Conservation (phyloP, 2,888 invertebrate genomes). For the Pachymerium ferrugineum region DNA sequence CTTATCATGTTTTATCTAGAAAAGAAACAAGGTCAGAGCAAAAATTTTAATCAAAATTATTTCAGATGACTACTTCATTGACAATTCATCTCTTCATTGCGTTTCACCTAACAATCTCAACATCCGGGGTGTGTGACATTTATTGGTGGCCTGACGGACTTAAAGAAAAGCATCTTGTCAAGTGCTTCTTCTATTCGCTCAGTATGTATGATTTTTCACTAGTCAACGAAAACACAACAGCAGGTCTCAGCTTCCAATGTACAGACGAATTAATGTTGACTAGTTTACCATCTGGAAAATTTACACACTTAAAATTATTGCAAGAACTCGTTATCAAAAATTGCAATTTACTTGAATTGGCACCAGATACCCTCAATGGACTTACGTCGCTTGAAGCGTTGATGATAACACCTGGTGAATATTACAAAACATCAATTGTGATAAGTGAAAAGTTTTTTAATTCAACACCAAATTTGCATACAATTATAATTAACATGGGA, state of each 20-base stretch:
- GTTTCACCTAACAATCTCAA: too few species aligned
- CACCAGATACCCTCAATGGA: not conserved
- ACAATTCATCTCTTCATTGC: too few species aligned
- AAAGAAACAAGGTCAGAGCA: too few species aligned
- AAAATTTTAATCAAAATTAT: too few species aligned
- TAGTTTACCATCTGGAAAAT: not conserved
- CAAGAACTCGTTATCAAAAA: not conserved
- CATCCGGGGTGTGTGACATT: too few species aligned
- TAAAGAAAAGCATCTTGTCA: not conserved
- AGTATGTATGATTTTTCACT: not conserved
- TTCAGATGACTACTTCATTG: too few species aligned
- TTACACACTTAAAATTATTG: not conserved
- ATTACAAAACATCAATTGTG: not conserved
- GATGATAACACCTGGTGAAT: not conserved
- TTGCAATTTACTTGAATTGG: not conserved
- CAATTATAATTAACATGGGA: not conserved
- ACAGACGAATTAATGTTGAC: not conserved
- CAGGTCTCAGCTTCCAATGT: not conserved
- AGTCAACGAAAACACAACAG: not conserved
- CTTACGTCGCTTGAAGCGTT: not conserved
- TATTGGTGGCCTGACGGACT: not conserved
- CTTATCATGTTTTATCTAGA: too few species aligned
- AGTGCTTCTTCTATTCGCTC: not conserved
- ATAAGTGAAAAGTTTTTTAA: not conserved
- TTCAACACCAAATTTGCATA: not conserved